Base-by-base conservation (phyloP, 2,888 invertebrate species). In the Azorinus chamasolen region DNA sequence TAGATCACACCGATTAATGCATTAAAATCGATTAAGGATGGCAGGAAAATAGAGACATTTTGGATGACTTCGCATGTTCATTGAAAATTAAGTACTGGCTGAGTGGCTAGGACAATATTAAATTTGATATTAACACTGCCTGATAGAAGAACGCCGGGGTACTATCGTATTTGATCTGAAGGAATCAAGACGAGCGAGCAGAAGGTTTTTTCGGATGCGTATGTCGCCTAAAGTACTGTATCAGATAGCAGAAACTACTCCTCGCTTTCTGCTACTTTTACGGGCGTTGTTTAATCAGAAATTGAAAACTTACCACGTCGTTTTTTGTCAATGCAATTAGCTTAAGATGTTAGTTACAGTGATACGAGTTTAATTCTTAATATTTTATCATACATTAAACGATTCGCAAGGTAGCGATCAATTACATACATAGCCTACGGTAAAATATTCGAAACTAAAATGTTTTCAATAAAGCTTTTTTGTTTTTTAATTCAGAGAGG, bases 31-130 rank as follows among this genome's bases (percentile, higher is more conserved):
- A 32, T 32, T 32, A 32, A 6, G 10, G 32, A 32, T 32, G 32
- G 32, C 32, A 32, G 32, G 10, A 32, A 32, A 32, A 32, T 32
- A 32, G 32, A 16, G n/a, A 24, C 16, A 10, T 53, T 53, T 14
- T 16, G 53, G 27, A 53, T 53, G 53, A 53, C 53, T 25, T 53
- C 53, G 53, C 53, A 53, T 53, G 53, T 53, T 53, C 32, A 27
- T 18, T 14, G 25, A 53, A 53, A 53, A 53, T 53, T 25, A 32
- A 53, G 27, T 32, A 53, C 14, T n/a, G n/a, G 25, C 27, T n/a
- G 32, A 53, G 53, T n/a, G 25, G 27, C 27, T 24, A 14, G 24
- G 24, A 16, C 24, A 27, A 53, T 53, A 53, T 53, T 53, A 53
- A 53, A 25, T 50, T 53, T 53, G 45, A 53, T 53, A 53, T 53